Percentiles rank a stretch among this genome's conserved stretches.
Evolutionary conservation across 2,888 invertebrate species (phyloP).

Genomic region (Ophion costatus): DNA sequence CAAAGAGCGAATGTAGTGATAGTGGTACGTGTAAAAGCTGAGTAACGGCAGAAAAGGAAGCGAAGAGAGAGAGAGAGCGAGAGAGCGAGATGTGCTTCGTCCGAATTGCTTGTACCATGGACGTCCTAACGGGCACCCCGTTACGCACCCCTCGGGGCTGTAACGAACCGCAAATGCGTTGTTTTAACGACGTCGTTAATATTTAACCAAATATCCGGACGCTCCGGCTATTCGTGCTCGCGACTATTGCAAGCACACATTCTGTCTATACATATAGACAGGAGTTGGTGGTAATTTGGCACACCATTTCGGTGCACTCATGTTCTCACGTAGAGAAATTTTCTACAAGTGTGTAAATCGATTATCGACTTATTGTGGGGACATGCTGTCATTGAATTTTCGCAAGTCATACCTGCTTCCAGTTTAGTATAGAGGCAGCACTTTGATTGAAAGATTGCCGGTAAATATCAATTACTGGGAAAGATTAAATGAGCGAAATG

Average conservation of each 20-base stretch:
- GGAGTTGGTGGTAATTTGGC: conserved; percentile 18
- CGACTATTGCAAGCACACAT: conserved; percentile 48
- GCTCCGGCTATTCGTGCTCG: conserved; percentile 63
- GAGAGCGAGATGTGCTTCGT: conserved; percentile 70
- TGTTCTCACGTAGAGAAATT: background rate
- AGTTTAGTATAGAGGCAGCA: no score
- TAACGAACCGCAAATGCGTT: conserved; percentile 84
- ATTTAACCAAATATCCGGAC: conserved; percentile 82
- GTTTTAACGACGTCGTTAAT: conserved; percentile 83
- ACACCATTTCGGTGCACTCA: background rate
- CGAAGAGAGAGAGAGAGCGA: conserved; percentile 38
- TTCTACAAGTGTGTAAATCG: background rate
- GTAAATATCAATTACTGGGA: no score
- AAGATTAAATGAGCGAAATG: no score
- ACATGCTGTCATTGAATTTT: no score
- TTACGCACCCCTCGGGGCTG: conserved; percentile 78
- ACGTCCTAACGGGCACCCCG: conserved; percentile 68
- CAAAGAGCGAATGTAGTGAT: conserved; percentile 22
- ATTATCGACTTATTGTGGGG: background rate
- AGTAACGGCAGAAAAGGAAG: background rate
- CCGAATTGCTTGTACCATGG: conserved; percentile 73
- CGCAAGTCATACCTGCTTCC: no score
- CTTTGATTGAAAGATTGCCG: no score
- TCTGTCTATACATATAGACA: background rate
- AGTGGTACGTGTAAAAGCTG: conserved; percentile 36